phyloP scores from a whole-genome alignment of 2,113 vertebrate genomes.

The Xenopus borealis region DNA sequence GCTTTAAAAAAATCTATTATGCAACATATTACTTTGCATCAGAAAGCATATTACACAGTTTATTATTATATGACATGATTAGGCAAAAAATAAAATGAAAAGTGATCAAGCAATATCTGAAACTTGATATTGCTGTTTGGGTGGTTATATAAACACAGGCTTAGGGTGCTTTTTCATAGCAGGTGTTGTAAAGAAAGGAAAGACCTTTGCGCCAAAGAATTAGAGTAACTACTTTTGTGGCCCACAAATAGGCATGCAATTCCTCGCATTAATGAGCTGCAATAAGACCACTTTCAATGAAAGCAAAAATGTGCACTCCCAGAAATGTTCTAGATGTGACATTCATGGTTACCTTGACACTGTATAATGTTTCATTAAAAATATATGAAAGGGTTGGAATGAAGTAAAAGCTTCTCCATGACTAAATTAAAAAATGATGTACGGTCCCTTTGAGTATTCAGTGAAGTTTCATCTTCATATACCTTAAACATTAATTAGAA shows the following conservation, averaged over 20 bases:
- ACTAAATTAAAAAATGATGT: too few relatives aligned
- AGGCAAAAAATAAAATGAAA: neutral
- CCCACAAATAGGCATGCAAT: conserved; percentile 1
- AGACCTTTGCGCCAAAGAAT: conserved; percentile 17
- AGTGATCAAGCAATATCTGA: conserved; percentile 5
- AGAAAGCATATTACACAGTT: neutral
- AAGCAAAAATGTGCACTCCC: neutral
- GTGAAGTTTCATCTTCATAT: too few relatives aligned
- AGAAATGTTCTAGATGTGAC: neutral
- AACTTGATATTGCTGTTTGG: conserved; percentile 12
- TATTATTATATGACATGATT: neutral
- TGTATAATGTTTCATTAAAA: conserved; percentile 13
- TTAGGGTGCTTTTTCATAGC: conserved; percentile 16
- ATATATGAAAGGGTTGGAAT: neutral
- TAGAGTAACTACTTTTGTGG: conserved; percentile 8
- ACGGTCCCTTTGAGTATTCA: too few relatives aligned
- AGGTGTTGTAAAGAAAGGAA: conserved; percentile 16
- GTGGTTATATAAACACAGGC: conserved; percentile 9
- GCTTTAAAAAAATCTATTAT: neutral
- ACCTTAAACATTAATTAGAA: too few relatives aligned
- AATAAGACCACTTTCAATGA: neutral
- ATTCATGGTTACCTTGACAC: conserved; percentile 1
- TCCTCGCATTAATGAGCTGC: conserved; percentile 6
- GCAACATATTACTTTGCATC: neutral
- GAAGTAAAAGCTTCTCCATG: neutral